Percentiles rank a stretch among this genome's conserved stretches.
Evolutionary conservation across 2,113 vertebrate species (phyloP).

Genomic region (Urocolius indicus): DNA sequence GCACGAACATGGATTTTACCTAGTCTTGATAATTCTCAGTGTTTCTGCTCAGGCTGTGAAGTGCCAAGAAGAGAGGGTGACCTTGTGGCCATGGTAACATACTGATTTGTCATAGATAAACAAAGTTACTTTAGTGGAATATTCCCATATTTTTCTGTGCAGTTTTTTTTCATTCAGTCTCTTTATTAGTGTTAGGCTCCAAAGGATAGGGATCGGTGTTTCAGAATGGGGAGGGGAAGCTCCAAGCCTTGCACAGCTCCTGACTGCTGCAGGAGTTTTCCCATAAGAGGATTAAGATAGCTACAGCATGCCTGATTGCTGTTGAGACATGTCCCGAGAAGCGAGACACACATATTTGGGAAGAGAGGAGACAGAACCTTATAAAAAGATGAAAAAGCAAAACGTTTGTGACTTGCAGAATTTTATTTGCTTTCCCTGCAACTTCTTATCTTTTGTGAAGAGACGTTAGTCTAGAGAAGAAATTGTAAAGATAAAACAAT

Average conservation of each 20-base stretch:
- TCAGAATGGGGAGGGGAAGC: background rate
- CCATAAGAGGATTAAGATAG: background rate
- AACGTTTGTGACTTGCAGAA: background rate
- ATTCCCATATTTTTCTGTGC: background rate
- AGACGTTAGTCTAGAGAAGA: background rate
- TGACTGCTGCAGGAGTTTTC: conserved; percentile 1
- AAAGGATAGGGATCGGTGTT: background rate
- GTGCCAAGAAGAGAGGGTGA: background rate
- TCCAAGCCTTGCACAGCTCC: background rate
- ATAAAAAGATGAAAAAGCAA: conserved; percentile 1
- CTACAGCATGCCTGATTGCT: background rate
- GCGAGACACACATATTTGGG: background rate
- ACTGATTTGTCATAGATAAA: background rate
- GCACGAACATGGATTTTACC: background rate
- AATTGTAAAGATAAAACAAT: background rate
- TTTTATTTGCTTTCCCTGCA: conserved; percentile 3
- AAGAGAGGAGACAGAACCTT: background rate
- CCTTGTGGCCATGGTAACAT: background rate
- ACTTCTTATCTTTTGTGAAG: background rate
- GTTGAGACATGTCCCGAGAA: background rate
- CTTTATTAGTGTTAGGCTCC: background rate
- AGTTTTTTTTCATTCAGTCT: background rate
- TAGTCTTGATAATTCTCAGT: background rate
- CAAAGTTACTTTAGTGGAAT: background rate
- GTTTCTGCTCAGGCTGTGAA: background rate